Percentiles rank a stretch among this genome's conserved stretches.
Evolutionary conservation across 2,797 vertebrate species (phyloP).

Genomic region (Buphagus erythrorhynchus): DNA sequence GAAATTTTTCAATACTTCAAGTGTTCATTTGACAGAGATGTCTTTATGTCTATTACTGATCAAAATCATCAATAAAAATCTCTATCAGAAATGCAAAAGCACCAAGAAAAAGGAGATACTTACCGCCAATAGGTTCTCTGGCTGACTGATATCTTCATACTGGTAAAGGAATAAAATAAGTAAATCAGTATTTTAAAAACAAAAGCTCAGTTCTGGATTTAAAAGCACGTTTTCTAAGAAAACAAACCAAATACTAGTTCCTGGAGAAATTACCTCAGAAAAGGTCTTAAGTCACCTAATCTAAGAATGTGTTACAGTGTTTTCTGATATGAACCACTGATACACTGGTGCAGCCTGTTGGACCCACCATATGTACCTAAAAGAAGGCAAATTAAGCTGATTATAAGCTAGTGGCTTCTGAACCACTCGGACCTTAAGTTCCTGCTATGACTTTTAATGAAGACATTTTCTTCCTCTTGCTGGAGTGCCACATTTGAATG

Average conservation of each 20-base stretch:
- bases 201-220: neutral
- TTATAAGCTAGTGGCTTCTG: neutral
- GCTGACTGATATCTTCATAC: constrained; percentile 86
- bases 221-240: neutral
- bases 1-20: neutral
- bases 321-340: neutral
- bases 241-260: neutral
- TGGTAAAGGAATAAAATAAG: constrained; percentile 42
- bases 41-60: neutral
- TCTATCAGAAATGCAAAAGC: neutral
- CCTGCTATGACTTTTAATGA: neutral
- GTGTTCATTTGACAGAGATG: neutral
- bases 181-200: neutral
- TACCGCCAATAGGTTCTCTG: constrained; percentile 75
- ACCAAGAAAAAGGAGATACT: constrained; percentile 32
- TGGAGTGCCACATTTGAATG: neutral
- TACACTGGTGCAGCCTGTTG: neutral
- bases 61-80: neutral
- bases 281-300: neutral
- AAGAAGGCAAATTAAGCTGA: neutral
- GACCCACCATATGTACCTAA: neutral
- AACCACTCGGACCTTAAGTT: neutral
- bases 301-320: neutral
- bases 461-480: neutral
- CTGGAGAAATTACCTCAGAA: neutral